Conservation (phyloP, 2,797 vertebrate genomes). For the Naso thynnoides region DNA sequence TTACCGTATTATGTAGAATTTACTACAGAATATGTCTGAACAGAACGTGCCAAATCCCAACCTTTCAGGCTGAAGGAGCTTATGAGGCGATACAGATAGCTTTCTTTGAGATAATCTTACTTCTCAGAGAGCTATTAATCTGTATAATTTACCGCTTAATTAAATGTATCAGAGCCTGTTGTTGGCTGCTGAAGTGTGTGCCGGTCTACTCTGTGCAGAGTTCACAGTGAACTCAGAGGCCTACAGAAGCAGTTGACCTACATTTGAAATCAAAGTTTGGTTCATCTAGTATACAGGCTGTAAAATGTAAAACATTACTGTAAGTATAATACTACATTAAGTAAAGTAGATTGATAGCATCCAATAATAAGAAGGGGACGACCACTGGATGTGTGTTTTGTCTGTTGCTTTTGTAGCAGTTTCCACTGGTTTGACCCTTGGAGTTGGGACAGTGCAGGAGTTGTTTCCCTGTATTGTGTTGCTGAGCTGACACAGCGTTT, state of each 20-base stretch:
- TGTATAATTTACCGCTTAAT: constrained; percentile 77
- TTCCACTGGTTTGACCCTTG: constrained; percentile 46
- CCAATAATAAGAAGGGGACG: constrained; percentile 7
- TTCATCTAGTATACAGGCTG: constrained; percentile 13
- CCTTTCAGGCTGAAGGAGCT: constrained; percentile 50
- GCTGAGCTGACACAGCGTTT: constrained; percentile 64
- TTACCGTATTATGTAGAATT: constrained; percentile 23
- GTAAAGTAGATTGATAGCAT: background rate
- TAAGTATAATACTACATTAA: too few relatives aligned
- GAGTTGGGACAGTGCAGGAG: constrained; percentile 27
- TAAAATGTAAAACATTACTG: background rate
- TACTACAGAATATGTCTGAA: constrained; percentile 35
- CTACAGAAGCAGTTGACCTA: constrained; percentile 33
- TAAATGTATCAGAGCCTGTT: constrained; percentile 68
- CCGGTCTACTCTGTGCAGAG: constrained; percentile 33
- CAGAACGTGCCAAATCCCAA: constrained; percentile 37
- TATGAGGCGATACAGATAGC: constrained; percentile 56
- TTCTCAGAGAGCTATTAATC: constrained; percentile 64
- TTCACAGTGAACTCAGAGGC: constrained; percentile 63
- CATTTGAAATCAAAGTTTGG: constrained; percentile 32
- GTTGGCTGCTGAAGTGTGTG: constrained; percentile 68
- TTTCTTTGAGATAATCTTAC: constrained; percentile 64
- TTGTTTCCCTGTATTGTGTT: constrained; percentile 55
- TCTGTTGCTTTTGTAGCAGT: constrained; percentile 47
- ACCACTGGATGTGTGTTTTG: constrained; percentile 20